phyloP scores from a whole-genome alignment of 2,113 vertebrate species.

The Chlamydotis undulata region DNA sequence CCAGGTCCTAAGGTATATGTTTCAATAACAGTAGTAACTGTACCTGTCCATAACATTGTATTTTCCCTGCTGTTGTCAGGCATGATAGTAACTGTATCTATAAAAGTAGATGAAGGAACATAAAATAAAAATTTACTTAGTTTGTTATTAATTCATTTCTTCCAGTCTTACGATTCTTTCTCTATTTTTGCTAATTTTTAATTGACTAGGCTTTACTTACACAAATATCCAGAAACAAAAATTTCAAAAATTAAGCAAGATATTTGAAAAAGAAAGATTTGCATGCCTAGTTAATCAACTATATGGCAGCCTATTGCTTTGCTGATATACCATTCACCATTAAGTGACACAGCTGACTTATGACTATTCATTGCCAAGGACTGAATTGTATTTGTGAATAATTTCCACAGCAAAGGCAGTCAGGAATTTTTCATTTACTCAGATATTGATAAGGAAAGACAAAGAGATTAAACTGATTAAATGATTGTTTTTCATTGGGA shows the following conservation, averaged over 20 bases:
- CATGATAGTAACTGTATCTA: neutral
- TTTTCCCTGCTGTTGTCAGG: neutral
- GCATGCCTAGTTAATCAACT: neutral
- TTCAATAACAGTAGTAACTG: neutral
- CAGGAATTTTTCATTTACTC: neutral
- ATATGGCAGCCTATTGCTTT: neutral
- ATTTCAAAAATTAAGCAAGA: neutral
- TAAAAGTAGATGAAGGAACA: neutral
- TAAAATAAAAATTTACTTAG: neutral
- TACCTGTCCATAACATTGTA: neutral
- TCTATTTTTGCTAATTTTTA: neutral
- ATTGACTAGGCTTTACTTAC: neutral
- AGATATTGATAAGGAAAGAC: neutral
- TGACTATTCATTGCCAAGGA: neutral
- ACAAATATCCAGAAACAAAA: neutral
- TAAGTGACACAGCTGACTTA: neutral
- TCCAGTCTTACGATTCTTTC: neutral
- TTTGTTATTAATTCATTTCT: neutral
- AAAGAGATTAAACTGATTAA: neutral
- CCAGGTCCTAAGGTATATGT: neutral
- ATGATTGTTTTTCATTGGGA: neutral
- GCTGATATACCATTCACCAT: neutral
- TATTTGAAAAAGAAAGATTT: neutral
- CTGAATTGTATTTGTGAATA: neutral
- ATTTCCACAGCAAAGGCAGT: neutral